These are phyloP conservation scores for Halichoeres trimaculatus DNA, from an alignment of 2,113 vertebrate species.

Conservation along the genomic window DNA sequence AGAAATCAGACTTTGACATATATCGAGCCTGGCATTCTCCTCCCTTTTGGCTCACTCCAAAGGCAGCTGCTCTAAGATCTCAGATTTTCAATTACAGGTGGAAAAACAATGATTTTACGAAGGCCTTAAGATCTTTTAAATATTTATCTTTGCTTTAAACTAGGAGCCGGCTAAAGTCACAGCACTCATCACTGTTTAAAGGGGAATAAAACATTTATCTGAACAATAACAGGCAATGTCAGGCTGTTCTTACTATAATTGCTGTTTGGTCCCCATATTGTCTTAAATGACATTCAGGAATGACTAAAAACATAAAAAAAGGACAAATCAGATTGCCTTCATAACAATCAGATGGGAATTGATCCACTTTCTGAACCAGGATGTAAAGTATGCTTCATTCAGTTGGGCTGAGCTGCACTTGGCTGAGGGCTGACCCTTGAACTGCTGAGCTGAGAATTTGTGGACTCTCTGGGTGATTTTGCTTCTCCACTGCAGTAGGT, in stretches of 20 bases:
- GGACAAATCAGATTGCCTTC: constrained; percentile 19
- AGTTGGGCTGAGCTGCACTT: constrained; percentile 35
- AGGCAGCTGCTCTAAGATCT: not conserved
- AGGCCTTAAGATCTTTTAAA: not conserved
- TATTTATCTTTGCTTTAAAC: not conserved
- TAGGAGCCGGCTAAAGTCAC: not conserved
- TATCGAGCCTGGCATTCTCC: not conserved
- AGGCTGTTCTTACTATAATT: not conserved
- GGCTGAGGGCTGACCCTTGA: constrained; percentile 64
- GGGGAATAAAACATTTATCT: not conserved
- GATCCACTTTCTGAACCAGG: constrained; percentile 20
- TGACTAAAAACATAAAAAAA: constrained; percentile 5
- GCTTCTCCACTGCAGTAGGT: constrained; percentile 56
- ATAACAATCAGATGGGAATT: constrained; percentile 35
- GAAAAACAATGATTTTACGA: not conserved
- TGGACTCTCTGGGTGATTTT: constrained; percentile 57
- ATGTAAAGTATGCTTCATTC: constrained; percentile 25
- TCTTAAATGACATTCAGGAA: not conserved
- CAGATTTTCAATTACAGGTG: not conserved
- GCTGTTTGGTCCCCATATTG: not conserved
- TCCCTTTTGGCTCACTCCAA: not conserved
- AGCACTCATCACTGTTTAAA: not conserved
- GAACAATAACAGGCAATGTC: not conserved
- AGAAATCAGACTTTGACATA: constrained; percentile 9
- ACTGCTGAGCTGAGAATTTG: constrained; percentile 75